These are phyloP conservation scores for Philypnodon macrostomus DNA, from an alignment of 2,797 vertebrate genomes.

Conservation along the genomic window DNA sequence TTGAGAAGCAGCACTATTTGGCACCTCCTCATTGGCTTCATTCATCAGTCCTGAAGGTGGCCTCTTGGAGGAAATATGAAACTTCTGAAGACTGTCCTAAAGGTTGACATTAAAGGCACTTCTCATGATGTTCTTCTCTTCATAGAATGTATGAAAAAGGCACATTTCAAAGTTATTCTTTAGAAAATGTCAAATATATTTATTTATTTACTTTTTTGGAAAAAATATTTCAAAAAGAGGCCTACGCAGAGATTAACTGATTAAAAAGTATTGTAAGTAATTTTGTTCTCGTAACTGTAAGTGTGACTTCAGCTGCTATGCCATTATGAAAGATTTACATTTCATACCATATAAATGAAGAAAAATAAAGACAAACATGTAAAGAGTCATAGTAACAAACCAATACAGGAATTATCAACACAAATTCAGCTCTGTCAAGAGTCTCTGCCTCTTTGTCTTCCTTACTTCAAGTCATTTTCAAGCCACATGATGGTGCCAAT, in stretches of 20 bases:
- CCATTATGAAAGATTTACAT: conserved; percentile 55
- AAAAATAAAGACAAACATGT: conserved; percentile 50
- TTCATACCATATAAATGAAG: conserved; percentile 68
- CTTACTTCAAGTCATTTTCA: conserved; percentile 51
- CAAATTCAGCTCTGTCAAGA: conserved; percentile 69
- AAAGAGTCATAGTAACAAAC: conserved; percentile 56
- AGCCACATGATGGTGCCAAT: conserved; percentile 44
- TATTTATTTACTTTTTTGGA: conserved; percentile 67
- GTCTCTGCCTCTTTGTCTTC: conserved; percentile 60
- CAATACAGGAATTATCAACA: conserved; percentile 58
- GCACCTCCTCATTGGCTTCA: conserved; percentile 10
- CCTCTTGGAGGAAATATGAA: conserved; percentile 2
- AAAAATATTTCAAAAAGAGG: conserved; percentile 72
- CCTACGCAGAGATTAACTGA: conserved; percentile 71
- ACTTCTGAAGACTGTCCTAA: conserved; percentile 1
- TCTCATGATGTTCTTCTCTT: neutral
- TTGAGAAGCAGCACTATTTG: conserved; percentile 4
- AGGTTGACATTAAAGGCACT: neutral
- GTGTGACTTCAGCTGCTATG: conserved; percentile 65
- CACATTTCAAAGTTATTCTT: conserved; percentile 49
- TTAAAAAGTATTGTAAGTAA: conserved; percentile 59
- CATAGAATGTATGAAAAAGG: conserved; percentile 18
- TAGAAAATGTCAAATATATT: conserved; percentile 77
- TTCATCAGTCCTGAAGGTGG: conserved; percentile 8
- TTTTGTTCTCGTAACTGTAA: conserved; percentile 64